These are phyloP conservation scores for Pachycephala philippinensis DNA, from an alignment of 2,113 vertebrate genomes.

Conservation along the genomic window DNA sequence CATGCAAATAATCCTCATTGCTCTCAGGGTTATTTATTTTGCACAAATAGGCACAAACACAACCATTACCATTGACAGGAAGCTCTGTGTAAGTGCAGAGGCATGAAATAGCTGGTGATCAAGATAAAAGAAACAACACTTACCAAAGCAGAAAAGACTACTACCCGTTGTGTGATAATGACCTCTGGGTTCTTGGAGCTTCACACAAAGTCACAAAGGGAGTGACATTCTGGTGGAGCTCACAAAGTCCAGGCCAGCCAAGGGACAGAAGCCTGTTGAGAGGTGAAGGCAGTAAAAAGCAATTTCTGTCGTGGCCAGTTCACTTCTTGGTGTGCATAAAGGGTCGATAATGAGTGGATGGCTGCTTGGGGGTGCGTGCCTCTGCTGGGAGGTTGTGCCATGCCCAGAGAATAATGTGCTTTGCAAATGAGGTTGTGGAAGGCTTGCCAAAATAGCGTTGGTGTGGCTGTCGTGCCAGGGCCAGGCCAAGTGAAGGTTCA, in stretches of 20 bases:
- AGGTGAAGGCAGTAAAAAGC: neutral
- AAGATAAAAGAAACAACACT: neutral
- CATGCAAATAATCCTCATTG: neutral
- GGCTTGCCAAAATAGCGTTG: fast-evolving
- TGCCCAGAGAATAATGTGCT: neutral
- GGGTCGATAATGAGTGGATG: neutral
- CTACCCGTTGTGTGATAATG: neutral
- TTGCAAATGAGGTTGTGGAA: neutral
- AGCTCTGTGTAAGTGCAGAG: neutral
- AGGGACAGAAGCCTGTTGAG: neutral
- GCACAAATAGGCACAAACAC: neutral
- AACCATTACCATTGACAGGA: neutral
- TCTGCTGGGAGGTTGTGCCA: neutral
- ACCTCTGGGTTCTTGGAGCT: neutral
- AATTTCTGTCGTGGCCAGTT: neutral
- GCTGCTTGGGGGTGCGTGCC: fast-evolving
- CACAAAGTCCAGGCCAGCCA: neutral
- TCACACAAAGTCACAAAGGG: neutral
- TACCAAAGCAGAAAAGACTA: neutral
- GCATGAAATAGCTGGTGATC: neutral
- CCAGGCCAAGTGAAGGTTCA: neutral
- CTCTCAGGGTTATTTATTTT: neutral
- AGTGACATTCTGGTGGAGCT: neutral
- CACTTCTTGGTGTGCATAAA: neutral
- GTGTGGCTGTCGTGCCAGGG: neutral